phyloP scores from a whole-genome alignment of 1,140 invertebrate genomes.

The Laupala kohalensis region DNA sequence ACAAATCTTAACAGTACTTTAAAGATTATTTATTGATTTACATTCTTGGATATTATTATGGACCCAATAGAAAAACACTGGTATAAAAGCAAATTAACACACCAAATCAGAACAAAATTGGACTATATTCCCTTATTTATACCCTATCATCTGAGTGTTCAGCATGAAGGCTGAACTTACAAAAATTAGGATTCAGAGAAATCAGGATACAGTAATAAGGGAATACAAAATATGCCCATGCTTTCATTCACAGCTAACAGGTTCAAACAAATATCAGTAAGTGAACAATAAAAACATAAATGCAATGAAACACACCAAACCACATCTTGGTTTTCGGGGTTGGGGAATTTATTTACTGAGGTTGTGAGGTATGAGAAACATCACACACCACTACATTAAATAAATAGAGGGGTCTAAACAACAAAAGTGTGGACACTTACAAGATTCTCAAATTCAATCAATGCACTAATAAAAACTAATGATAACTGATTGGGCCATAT shows the following conservation, averaged over 20 bases:
- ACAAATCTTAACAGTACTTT: too few relatives aligned
- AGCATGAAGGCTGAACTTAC: too few relatives aligned
- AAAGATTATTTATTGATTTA: too few relatives aligned
- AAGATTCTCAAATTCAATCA: slow-evolving; percentile 5
- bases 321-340: background rate
- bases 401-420: slow-evolving; percentile 3
- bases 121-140: background rate
- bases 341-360: background rate
- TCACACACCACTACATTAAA: background rate
- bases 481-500: slow-evolving; percentile 2
- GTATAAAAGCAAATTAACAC: background rate
- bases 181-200: background rate
- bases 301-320: background rate
- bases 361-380: background rate
- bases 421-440: slow-evolving; percentile 16
- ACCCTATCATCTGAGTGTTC: too few relatives aligned
- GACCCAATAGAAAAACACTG: too few relatives aligned
- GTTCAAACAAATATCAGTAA: background rate
- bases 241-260: background rate
- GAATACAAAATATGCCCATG: background rate
- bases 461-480: background rate
- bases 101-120: background rate
- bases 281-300: background rate
- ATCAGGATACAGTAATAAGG: background rate
- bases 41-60: too few relatives aligned